phyloP scores from a whole-genome alignment of 2,113 vertebrate species.

The Arizona elegans region DNA sequence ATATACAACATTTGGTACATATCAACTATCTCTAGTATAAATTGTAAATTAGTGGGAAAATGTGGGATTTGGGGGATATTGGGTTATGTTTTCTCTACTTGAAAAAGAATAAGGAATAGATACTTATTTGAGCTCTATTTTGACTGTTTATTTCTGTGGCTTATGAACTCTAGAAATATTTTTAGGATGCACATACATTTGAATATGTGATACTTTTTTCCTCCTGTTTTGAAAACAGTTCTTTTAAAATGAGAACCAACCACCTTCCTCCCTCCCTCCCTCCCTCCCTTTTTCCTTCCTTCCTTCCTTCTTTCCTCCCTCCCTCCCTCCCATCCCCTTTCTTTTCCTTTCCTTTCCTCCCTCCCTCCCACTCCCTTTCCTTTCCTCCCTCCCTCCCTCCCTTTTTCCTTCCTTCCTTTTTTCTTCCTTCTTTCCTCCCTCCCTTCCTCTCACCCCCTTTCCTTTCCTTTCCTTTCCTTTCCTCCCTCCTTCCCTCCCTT shows the following conservation, averaged over 20 bases:
- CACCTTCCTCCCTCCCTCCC: background rate
- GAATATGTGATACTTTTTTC: background rate
- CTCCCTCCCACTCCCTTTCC: background rate
- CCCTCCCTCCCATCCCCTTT: background rate
- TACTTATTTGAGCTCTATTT: background rate
- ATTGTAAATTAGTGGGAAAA: background rate
- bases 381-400: background rate
- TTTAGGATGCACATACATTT: background rate
- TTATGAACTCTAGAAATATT: background rate
- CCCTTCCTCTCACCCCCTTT: no score
- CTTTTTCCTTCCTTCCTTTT: background rate
- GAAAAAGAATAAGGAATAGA: background rate
- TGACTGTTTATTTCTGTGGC: background rate
- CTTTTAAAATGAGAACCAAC: background rate
- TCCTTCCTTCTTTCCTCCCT: background rate
- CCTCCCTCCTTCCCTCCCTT: no score
- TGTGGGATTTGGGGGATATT: background rate
- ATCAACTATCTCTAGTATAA: background rate
- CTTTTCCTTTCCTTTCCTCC: no score
- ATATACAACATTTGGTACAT: background rate
- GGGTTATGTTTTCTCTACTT: background rate
- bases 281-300: background rate
- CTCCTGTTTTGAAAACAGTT: background rate
- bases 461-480: no score
- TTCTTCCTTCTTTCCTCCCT: no score